Base-by-base conservation (phyloP, 2,113 vertebrate species). In the Sceloporus undulatus region DNA sequence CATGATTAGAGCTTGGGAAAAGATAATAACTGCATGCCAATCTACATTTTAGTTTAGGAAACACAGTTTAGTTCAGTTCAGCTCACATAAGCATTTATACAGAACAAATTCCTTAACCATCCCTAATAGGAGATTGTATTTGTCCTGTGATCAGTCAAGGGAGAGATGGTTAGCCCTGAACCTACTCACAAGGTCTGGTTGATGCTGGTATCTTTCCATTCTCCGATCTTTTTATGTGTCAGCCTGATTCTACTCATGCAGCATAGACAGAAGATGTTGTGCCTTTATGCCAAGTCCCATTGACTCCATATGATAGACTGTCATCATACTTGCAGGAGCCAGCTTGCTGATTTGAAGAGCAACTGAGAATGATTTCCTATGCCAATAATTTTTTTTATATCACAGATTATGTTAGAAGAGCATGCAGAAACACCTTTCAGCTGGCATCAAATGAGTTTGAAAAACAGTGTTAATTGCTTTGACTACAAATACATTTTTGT, bases 391-490 rank as follows among this genome's bases (percentile, higher is more conserved):
- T 40, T 71, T 27, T 71, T 62, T 16, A 14, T 16, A 71, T 29
- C 75, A 79, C 62, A 68, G 75, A 54, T 54, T 68, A 78, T 79
- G 1, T 52, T 75, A 77, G 9, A 84, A 38, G 21, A 59, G 10
- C 62, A 68, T 5, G 16, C 74, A 78, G 59, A 66, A 66, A 34
- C 74, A 78, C 75, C 62, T 86, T 78, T 86, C 74, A 34, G 85
- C 62, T 52, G 18, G 59, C 75, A 85, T 48, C 73, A 77, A 78
- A 79, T 79, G 40, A 34, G 2, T 79, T 85, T 78, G 29, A 48
- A 66, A 68, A 84, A 84, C 48, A 78, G 62, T 79, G 76, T 86
- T 86, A 86, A 68, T 86, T 86, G 85, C 75, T 70, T 79, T 86
- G 62, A n/a, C 84, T 66, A 78, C 59, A 66, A 52, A 76, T 75